Evolutionary conservation across 2,797 vertebrate species (phyloP).

Genomic region (Babyrousa celebensis): DNA sequence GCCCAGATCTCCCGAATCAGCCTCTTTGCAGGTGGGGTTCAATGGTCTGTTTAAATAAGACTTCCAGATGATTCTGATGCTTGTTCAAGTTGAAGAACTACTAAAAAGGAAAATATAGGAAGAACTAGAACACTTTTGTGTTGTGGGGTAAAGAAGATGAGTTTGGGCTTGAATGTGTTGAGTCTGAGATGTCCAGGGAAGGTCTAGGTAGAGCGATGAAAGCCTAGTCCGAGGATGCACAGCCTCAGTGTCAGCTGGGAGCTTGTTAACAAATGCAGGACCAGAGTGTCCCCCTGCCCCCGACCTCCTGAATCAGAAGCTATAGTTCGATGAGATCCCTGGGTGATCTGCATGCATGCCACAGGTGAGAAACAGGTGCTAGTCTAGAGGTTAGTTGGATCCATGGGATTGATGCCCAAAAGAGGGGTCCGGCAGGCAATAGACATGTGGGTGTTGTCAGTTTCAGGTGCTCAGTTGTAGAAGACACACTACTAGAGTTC

Average conservation of each 20-base stretch:
- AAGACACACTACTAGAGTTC: neutral
- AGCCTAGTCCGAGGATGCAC: neutral
- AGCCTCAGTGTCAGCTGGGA: neutral
- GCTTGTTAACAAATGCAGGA: neutral
- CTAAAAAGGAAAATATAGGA: neutral
- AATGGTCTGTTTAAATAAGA: accelerated
- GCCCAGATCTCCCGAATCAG: neutral
- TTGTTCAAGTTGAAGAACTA: neutral
- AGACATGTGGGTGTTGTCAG: neutral
- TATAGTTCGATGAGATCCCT: neutral
- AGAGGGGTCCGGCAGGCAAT: neutral
- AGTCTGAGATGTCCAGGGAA: neutral
- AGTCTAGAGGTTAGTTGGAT: neutral
- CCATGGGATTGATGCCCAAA: neutral
- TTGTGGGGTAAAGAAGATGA: neutral
- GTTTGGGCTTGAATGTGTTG: neutral
- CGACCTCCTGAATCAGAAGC: neutral
- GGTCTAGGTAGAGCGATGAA: too few relatives aligned
- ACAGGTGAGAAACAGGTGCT: neutral
- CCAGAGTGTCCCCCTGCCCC: neutral
- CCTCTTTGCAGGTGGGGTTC: neutral
- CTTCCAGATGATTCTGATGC: neutral
- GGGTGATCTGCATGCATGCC: neutral
- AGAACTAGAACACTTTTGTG: neutral
- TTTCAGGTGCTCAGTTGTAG: neutral